phyloP scores from a whole-genome alignment of 1,140 invertebrate species.

The Anastatus disparis region DNA sequence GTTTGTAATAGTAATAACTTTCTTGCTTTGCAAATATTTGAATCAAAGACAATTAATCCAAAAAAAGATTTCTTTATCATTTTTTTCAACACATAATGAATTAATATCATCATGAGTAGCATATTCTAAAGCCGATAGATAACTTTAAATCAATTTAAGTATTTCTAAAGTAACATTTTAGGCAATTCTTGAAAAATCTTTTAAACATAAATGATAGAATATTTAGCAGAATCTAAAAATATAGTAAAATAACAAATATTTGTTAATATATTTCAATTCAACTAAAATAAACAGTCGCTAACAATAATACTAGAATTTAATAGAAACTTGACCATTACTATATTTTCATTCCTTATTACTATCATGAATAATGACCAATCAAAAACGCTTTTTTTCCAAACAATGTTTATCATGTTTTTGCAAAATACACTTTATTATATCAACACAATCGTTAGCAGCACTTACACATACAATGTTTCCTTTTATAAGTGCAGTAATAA shows the following conservation, averaged over 20 bases:
- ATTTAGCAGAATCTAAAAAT: too few species aligned
- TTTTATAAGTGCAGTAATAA: too few species aligned
- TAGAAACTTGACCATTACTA: constrained; percentile 59
- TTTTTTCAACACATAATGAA: constrained; percentile 58
- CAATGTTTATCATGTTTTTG: constrained; percentile 36
- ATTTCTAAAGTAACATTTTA: constrained; percentile 47
- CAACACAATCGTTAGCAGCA: constrained; percentile 54
- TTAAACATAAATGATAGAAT: constrained; percentile 3
- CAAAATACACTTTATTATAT: constrained; percentile 52
- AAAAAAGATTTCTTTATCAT: constrained; percentile 57
- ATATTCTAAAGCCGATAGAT: constrained; percentile 48
- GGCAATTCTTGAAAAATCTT: too few species aligned
- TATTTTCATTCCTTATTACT: constrained; percentile 63
- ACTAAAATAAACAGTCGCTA: constrained; percentile 62
- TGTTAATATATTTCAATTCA: too few species aligned
- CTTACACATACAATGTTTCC: constrained; percentile 57
- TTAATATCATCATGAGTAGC: constrained; percentile 54
- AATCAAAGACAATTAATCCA: constrained; percentile 49
- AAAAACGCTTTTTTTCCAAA: constrained; percentile 62
- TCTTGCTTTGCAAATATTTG: constrained; percentile 50
- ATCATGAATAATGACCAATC: constrained; percentile 69
- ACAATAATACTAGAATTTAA: constrained; percentile 58
- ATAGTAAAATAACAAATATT: constrained; percentile 32
- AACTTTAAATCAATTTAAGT: constrained; percentile 55
- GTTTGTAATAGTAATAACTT: constrained; percentile 23